Base-by-base conservation (phyloP, 2,888 invertebrate species). In the Teleiodes luculella region DNA sequence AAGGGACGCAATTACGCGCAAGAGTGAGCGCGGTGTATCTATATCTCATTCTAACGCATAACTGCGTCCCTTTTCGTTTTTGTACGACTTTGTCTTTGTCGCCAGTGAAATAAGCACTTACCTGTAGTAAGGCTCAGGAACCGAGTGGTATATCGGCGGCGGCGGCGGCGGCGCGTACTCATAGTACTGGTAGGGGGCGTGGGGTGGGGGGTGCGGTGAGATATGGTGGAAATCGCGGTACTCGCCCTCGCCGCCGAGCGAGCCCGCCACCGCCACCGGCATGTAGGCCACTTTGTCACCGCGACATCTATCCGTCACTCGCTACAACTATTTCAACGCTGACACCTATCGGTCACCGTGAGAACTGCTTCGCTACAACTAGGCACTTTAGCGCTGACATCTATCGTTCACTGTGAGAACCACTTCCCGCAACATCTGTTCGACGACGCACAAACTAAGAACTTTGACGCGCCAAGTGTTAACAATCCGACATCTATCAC, bases 231-330 rank as follows among this genome's bases (percentile, higher is more conserved):
- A 88, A 74, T 82, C 84, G 62, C 82, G 90, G 89, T 86, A 90
- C 91, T 91, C 91, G 90, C 91, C 90, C 90, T 91, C 91, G 90
- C 92, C 91, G 90, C 90, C 91, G 86, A 91, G 88, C 89, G 90
- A 91, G 90, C 91, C 91, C 91, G 91, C 90, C 91, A 91, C 90
- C 87, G 90, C 91, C 84, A 91, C 91, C 66, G 87, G 91, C 92
- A 91, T 91, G 89, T 90, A 92, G 84, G 91, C 92, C 92, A 92
- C 92, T 72, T 89, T 91, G 91, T 91, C 91, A 91, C 91, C 91
- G 90, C 81, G 83, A 80, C 91, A 91, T 90, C 86, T 83, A 68
- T 62, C 70, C 65, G 60, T 65, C 57, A 59, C 54, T 58, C 56
- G 1, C 57, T 53, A 60, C 53, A 56, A 60, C 60, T n/a, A n/a